Percentiles rank a stretch among this genome's conserved stretches.
phyloP scores from a whole-genome alignment of 2,113 vertebrate genomes.

The Cephalophus harveyi region DNA sequence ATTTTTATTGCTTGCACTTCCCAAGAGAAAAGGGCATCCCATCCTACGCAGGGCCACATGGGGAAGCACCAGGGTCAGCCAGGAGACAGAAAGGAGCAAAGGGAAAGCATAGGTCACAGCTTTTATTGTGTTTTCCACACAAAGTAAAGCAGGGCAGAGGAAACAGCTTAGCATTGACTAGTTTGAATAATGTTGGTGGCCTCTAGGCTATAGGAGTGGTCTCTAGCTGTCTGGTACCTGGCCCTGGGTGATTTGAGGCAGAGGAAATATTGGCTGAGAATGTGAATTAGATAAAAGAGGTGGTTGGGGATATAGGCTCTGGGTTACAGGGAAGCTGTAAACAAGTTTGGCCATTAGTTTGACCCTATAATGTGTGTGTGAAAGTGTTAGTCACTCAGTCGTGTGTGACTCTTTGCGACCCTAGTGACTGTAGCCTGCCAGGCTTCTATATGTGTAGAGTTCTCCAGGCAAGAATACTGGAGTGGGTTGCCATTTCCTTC shows the following conservation, averaged over 20 bases:
- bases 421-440: neutral
- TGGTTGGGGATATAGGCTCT: neutral
- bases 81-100: neutral
- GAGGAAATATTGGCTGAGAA: neutral
- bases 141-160: neutral
- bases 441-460: neutral
- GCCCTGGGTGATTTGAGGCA: neutral
- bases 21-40: neutral
- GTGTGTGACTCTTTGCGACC: neutral
- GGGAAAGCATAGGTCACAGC: neutral
- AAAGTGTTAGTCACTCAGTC: neutral
- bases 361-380: neutral
- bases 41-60: fast-evolving
- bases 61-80: neutral
- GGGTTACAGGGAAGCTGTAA: neutral
- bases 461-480: neutral
- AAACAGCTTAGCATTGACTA: neutral
- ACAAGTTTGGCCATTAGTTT: neutral
- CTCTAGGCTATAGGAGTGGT: neutral
- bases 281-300: neutral
- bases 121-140: neutral
- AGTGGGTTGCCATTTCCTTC: neutral
- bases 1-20: neutral
- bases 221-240: neutral
- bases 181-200: neutral